phyloP scores from a whole-genome alignment of 2,888 invertebrate species.

The Coremacera marginata region DNA sequence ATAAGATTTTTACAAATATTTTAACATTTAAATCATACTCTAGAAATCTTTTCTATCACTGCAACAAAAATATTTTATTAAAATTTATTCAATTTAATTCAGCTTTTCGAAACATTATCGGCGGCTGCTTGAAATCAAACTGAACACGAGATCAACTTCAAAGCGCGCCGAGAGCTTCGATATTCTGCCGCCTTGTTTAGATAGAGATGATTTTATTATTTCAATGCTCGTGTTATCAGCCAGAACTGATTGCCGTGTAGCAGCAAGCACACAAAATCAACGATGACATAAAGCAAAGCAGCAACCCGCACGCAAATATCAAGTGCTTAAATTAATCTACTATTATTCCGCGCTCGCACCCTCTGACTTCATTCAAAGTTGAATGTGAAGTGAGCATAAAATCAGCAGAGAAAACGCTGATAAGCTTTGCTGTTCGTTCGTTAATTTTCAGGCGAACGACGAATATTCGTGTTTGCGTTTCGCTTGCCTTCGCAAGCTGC shows the following conservation, averaged over 20 bases:
- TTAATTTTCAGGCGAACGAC: no score
- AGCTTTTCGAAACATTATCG: not conserved
- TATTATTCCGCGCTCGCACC: no score
- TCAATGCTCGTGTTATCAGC: not conserved
- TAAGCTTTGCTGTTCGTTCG: not conserved
- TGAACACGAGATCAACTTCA: not conserved
- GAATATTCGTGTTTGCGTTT: no score
- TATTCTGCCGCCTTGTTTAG: not conserved
- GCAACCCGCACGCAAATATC: no score
- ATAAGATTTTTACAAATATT: not conserved
- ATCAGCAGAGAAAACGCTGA: not conserved
- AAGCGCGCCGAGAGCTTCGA: conserved; percentile 5
- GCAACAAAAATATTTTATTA: not conserved
- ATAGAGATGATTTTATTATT: not conserved
- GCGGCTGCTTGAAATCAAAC: not conserved
- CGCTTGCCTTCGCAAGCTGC: no score
- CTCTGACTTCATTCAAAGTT: not conserved
- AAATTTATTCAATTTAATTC: not conserved
- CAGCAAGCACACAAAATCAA: not conserved
- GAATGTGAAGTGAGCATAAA: conserved; percentile 1
- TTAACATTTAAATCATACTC: not conserved
- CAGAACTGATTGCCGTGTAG: no score
- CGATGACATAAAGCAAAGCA: not conserved
- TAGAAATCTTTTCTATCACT: not conserved
- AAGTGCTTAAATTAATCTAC: no score